Conservation (phyloP, 2,888 invertebrate species). For the Andrena bicolor region DNA sequence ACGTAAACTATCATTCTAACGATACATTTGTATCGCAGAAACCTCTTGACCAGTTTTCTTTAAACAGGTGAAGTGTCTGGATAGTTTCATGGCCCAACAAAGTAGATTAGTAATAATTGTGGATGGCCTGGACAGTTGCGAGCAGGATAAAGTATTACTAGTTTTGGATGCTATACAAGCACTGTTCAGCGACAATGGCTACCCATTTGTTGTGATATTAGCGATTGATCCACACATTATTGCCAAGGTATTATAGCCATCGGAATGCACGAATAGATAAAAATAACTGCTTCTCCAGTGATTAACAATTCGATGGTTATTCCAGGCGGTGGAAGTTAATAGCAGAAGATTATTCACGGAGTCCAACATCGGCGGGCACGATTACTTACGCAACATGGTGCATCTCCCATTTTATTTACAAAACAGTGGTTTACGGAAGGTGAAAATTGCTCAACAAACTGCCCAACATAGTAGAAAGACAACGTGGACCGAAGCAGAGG, state of each 20-base stretch:
- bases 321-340: conserved; percentile 95
- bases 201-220: conserved; percentile 97
- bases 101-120: conserved; percentile 97
- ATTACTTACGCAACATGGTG: conserved; percentile 97
- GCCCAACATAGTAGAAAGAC: conserved; percentile 85
- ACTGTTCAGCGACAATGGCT: conserved; percentile 96
- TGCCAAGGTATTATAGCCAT: conserved; percentile 90
- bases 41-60: conserved; percentile 56
- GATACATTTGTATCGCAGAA: not conserved
- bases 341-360: conserved; percentile 95
- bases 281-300: not conserved
- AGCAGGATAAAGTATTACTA: conserved; percentile 97
- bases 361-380: conserved; percentile 97
- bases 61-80: conserved; percentile 93
- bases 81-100: conserved; percentile 97
- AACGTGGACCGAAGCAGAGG: conserved; percentile 87
- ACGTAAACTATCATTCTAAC: conserved; percentile 69
- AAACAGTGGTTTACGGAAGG: conserved; percentile 96
- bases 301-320: conserved; percentile 45
- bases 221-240: conserved; percentile 99
- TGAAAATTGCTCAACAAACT: conserved; percentile 94
- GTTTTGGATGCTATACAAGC: conserved; percentile 98
- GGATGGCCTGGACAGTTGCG: conserved; percentile 99
- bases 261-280: not conserved
- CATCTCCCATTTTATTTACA: conserved; percentile 99